These are phyloP conservation scores for Lochmaea capreae DNA, from an alignment of 2,888 invertebrate genomes.

Conservation along the genomic window DNA sequence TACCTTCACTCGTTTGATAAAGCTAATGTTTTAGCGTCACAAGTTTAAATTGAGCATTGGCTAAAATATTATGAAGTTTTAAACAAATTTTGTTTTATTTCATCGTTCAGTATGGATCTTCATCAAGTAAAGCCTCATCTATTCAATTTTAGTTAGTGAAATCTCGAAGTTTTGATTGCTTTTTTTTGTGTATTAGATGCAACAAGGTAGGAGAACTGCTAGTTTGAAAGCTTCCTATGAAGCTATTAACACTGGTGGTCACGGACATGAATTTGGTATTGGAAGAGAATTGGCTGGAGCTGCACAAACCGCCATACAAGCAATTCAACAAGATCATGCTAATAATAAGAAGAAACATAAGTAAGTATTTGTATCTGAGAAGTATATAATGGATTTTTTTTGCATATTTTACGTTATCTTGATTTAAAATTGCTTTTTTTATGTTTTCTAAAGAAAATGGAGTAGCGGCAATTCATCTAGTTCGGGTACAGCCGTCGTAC, in stretches of 20 bases:
- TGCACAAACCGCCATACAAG: constrained; percentile 78
- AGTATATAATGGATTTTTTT: neutral
- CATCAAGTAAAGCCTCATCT: no score
- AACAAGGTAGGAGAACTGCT: constrained; percentile 92
- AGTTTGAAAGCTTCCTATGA: constrained; percentile 96
- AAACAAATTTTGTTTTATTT: no score
- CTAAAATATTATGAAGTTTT: no score
- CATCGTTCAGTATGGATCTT: no score
- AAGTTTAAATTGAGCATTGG: no score
- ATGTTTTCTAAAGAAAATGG: constrained; percentile 58
- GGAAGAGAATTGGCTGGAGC: constrained; percentile 79
- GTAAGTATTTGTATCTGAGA: constrained; percentile 59
- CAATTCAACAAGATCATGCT: constrained; percentile 71
- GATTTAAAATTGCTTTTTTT: no score
- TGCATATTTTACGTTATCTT: neutral
- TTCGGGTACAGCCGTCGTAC: constrained; percentile 60
- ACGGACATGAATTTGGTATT: constrained; percentile 75
- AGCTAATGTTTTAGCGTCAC: no score
- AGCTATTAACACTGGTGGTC: constrained; percentile 78
- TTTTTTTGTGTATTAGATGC: constrained; percentile 73
- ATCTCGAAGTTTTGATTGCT: neutral
- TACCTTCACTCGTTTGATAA: no score
- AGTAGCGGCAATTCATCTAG: constrained; percentile 46
- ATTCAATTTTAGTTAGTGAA: constrained; percentile 58
- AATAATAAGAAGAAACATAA: constrained; percentile 75